These are phyloP conservation scores for Caretta caretta DNA, from an alignment of 2,113 vertebrate genomes.

Conservation along the genomic window DNA sequence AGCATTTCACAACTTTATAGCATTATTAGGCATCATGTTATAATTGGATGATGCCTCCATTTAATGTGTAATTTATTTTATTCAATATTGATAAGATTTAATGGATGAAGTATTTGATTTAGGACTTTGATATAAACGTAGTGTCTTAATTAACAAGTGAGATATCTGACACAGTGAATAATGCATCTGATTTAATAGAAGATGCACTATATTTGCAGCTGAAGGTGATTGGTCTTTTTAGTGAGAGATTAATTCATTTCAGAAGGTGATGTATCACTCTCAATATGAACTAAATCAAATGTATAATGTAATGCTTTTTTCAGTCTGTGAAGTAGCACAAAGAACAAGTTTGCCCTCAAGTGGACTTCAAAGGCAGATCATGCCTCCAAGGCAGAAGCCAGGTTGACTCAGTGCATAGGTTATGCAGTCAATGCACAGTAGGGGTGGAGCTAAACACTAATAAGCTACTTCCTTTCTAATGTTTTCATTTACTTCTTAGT, in stretches of 20 bases:
- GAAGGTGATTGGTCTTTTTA: slow-evolving; percentile 76
- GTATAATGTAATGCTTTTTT: slow-evolving; percentile 17
- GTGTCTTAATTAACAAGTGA: slow-evolving; percentile 75
- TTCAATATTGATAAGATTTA: slow-evolving; percentile 75
- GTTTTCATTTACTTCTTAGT: background rate
- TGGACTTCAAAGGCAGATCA: slow-evolving; percentile 77
- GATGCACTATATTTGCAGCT: slow-evolving; percentile 68
- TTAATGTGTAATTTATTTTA: slow-evolving; percentile 75
- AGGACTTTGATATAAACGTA: slow-evolving; percentile 58
- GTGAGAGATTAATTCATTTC: slow-evolving; percentile 74
- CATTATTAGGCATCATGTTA: slow-evolving; percentile 32
- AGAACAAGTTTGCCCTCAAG: slow-evolving; percentile 83
- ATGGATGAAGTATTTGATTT: slow-evolving; percentile 64
- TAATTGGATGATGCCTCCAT: slow-evolving; percentile 65
- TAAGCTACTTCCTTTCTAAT: background rate
- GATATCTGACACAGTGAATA: slow-evolving; percentile 73
- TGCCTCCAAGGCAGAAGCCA: slow-evolving; percentile 27
- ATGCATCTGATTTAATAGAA: slow-evolving; percentile 73
- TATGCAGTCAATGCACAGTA: background rate
- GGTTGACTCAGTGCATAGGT: background rate
- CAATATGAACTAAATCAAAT: slow-evolving; percentile 65
- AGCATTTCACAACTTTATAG: slow-evolving; percentile 43
- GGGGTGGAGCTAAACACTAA: background rate
- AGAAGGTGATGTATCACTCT: slow-evolving; percentile 73
- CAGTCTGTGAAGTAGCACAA: slow-evolving; percentile 49